phyloP scores from a whole-genome alignment of 2,888 invertebrate species.

The Orthonychiurus folsomi region DNA sequence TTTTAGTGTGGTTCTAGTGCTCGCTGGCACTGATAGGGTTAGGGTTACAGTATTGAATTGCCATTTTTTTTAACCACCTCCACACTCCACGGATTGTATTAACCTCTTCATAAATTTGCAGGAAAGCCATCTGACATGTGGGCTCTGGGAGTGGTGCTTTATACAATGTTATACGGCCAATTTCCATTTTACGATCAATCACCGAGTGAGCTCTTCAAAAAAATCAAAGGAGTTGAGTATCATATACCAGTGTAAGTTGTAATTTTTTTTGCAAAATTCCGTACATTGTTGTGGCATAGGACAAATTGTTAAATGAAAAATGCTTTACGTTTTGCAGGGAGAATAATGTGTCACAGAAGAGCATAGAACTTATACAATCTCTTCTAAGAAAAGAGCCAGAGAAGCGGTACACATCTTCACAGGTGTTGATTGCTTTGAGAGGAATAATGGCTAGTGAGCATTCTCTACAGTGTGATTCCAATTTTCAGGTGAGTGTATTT shows the following conservation, averaged over 20 bases:
- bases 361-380: conserved; percentile 57
- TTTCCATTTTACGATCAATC: conserved; percentile 71
- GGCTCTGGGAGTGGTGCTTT: conserved; percentile 68
- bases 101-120: conserved; percentile 22
- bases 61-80: too few species aligned
- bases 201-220: conserved; percentile 61
- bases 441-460: conserved; percentile 40
- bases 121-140: conserved; percentile 72
- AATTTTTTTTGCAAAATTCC: not conserved
- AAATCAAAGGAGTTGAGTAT: conserved; percentile 65
- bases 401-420: conserved; percentile 56
- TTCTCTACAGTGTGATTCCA: not conserved
- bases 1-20: too few species aligned
- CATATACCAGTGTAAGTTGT: conserved; percentile 59
- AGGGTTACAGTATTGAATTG: too few species aligned
- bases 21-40: too few species aligned
- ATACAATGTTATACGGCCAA: conserved; percentile 70
- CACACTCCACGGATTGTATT: not conserved
- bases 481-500: not conserved
- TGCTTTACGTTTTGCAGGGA: conserved; percentile 49
- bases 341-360: conserved; percentile 55
- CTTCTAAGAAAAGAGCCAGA: conserved; percentile 60
- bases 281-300: not conserved
- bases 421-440: conserved; percentile 51
- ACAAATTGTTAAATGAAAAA: not conserved